Base-by-base conservation (phyloP, 2,888 invertebrate genomes). In the Temnothorax rugatulus region DNA sequence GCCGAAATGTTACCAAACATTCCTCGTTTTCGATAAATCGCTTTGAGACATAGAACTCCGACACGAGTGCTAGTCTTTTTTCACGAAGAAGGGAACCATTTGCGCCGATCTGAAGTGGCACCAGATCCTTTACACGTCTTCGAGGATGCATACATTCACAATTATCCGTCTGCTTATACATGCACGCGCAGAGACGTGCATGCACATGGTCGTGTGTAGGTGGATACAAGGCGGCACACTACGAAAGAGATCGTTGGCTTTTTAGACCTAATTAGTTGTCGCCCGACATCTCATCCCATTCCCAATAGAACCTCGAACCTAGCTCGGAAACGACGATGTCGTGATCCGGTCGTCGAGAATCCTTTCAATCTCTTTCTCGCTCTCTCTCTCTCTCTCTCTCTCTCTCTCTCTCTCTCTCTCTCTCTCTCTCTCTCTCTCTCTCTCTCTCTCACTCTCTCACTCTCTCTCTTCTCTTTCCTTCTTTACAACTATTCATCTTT, bases 261-360 rank as follows among this genome's bases (percentile, higher is more conserved):
- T 94, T 94, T 94, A 94, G 93, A 92, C 93, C 94, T 95, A 95
- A 94, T 94, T 95, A 94, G 94, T 94, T 94, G 94, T 94, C 94
- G 94, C 94, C 92, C 90, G 91, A 91, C 93, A 92, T 93, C 93
- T 92, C 92, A 90, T 92, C 90, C 90, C 87, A 88, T 83, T 84
- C 84, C 85, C 73, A 73, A 21, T 47, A 7, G 69, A 69, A 38
- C 29, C 4, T 29, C 29, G 29, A 73, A 59, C 44, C 59, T 47
- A 13, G 34, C 21, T 50, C 47, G 38, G 50, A 29, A 47, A 50
- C 21, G 15, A 38, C 9, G 34, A 9, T n/a, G 44, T 64, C 59
- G n/a, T 11, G 21, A 44, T n/a, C 9, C 64, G 25, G 54, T 4
- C 21, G 50, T 25, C 79, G 84, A 85, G 84, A 85, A 73, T 38